These are phyloP conservation scores for Volucella inflata DNA, from an alignment of 2,888 invertebrate species.

Conservation along the genomic window DNA sequence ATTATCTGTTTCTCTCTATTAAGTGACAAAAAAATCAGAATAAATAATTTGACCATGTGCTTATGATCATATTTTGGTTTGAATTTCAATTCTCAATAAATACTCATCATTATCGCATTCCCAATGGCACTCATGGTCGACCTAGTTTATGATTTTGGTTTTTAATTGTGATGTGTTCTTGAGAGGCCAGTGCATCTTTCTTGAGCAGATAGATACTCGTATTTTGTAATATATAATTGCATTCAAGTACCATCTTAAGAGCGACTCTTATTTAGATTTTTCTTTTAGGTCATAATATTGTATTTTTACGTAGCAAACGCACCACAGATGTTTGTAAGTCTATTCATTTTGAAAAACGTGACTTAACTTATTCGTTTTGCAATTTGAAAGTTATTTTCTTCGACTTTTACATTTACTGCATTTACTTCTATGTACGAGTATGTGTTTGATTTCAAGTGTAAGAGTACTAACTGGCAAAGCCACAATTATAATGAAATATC, in stretches of 20 bases:
- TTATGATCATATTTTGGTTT: background rate
- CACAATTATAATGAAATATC: conserved; percentile 30
- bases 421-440: background rate
- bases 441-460: conserved; percentile 25
- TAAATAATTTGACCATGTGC: background rate
- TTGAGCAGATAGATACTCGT: background rate
- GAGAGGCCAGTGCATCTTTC: conserved; percentile 11
- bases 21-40: background rate
- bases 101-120: conserved; percentile 17
- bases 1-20: background rate
- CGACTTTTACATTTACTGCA: background rate
- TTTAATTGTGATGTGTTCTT: conserved; percentile 12
- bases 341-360: too few species aligned
- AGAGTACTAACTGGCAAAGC: background rate
- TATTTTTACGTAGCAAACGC: background rate
- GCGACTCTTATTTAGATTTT: background rate
- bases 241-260: conserved; percentile 24
- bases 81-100: background rate
- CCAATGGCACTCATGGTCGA: conserved; percentile 24
- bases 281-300: background rate
- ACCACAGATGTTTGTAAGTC: background rate
- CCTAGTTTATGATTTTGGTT: conserved; percentile 22
- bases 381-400: conserved; percentile 19
- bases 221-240: background rate
- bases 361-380: conserved; percentile 6